A percentile compares a stretch with the other conserved stretches of the same genome.
Conservation (phyloP, 2,797 vertebrate species). For the Manis javanica region DNA sequence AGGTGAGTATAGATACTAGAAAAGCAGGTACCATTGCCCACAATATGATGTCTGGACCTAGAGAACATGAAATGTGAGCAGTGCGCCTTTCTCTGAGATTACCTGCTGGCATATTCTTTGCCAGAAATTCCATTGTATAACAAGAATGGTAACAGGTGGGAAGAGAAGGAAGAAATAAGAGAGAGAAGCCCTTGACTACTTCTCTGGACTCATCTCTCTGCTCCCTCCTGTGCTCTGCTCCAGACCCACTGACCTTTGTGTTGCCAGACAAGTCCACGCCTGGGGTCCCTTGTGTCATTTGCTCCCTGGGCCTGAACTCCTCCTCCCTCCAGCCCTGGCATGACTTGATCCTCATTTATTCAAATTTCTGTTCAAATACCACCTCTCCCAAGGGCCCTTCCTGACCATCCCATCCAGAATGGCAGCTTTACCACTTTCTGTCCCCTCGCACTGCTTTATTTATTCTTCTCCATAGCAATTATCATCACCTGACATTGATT, state of each 20-base stretch:
- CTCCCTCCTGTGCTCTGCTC: background rate
- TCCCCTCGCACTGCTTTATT: background rate
- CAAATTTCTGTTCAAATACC: background rate
- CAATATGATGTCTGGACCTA: background rate
- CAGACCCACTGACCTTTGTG: background rate
- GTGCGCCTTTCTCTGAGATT: background rate
- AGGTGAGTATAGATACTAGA: background rate
- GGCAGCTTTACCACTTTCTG: background rate
- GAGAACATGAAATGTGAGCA: background rate
- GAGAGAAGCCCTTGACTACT: too few relatives aligned
- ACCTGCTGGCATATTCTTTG: background rate
- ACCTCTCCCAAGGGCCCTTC: background rate
- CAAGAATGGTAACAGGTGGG: background rate
- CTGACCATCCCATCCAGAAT: background rate
- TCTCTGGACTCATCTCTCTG: background rate
- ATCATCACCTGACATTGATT: background rate
- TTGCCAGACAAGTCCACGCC: background rate
- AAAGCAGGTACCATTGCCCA: accelerated
- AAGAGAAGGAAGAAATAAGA: background rate
- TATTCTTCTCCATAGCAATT: background rate
- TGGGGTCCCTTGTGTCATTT: accelerated
- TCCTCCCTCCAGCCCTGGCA: background rate
- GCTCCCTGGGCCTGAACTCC: background rate
- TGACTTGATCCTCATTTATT: background rate
- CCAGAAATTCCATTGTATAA: background rate